These are phyloP conservation scores for Leptinotarsa haldemani DNA, from an alignment of 2,888 invertebrate genomes.

Conservation along the genomic window DNA sequence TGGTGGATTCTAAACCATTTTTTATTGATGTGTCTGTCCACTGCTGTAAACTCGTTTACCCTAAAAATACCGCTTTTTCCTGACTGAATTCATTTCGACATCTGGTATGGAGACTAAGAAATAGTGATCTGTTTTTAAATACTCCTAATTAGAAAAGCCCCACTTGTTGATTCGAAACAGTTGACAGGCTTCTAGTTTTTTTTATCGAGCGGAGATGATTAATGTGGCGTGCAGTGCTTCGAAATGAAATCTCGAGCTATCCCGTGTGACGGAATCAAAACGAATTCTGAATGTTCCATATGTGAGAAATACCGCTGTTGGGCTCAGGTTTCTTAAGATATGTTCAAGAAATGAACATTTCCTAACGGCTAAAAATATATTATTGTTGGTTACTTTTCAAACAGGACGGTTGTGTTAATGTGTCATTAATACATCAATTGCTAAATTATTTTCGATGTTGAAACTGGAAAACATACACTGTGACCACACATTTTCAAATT, in stretches of 20 bases:
- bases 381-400: too few species aligned
- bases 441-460: too few species aligned
- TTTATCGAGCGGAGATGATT: conserved; percentile 10
- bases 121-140: background rate
- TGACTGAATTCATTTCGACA: conserved; percentile 2
- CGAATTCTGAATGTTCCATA: background rate
- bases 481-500: too few species aligned
- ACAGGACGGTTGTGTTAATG: too few species aligned
- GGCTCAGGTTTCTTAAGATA: background rate
- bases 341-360: background rate
- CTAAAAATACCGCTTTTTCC: conserved; percentile 14
- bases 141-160: conserved; percentile 6
- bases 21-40: background rate
- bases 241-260: background rate
- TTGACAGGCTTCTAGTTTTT: conserved; percentile 15
- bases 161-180: conserved; percentile 2
- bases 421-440: too few species aligned
- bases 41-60: conserved; percentile 8
- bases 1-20: background rate
- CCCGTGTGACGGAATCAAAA: background rate
- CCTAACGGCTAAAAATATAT: too few species aligned
- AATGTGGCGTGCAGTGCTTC: background rate
- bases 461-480: too few species aligned
- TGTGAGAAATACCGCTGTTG: background rate
- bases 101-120: conserved; percentile 1